Evolutionary conservation across 2,797 vertebrate species (phyloP).

Genomic region (Sebastes trivittatus): DNA sequence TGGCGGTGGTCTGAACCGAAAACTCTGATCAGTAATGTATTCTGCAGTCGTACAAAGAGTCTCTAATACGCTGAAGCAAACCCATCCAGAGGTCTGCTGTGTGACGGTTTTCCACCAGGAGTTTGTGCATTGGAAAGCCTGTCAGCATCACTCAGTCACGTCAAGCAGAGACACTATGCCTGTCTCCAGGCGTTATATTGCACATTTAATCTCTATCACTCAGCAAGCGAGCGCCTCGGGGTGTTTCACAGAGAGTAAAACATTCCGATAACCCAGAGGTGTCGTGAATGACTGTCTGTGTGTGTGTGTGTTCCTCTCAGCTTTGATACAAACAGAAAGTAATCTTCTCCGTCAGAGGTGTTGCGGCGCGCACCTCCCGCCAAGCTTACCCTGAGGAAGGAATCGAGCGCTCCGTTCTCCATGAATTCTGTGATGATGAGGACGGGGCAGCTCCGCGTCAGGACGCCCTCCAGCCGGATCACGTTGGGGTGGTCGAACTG

Average conservation of each 20-base stretch:
- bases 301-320: slow-evolving; percentile 38
- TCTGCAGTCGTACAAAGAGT: slow-evolving; percentile 49
- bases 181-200: slow-evolving; percentile 71
- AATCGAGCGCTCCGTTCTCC: slow-evolving; percentile 98
- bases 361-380: not conserved
- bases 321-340: slow-evolving; percentile 61
- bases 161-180: slow-evolving; percentile 58
- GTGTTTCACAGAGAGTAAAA: slow-evolving; percentile 69
- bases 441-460: slow-evolving; percentile 96
- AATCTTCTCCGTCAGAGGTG: slow-evolving; percentile 54
- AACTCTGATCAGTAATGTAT: slow-evolving; percentile 62
- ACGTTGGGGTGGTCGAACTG: slow-evolving; percentile 99
- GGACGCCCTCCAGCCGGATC: slow-evolving; percentile 96
- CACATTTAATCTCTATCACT: slow-evolving; percentile 78
- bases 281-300: slow-evolving; percentile 46
- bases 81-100: slow-evolving; percentile 61
- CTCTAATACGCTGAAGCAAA: slow-evolving; percentile 52
- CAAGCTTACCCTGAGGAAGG: slow-evolving; percentile 93
- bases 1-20: slow-evolving; percentile 43
- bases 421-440: slow-evolving; percentile 99
- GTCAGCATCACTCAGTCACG: slow-evolving; percentile 75
- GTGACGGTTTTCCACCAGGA: slow-evolving; percentile 65
- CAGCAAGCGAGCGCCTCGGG: slow-evolving; percentile 68
- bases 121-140: slow-evolving; percentile 54
- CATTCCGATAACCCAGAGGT: slow-evolving; percentile 70